These are phyloP conservation scores for Hiodon alosoides DNA, from an alignment of 2,113 vertebrate species.

Conservation along the genomic window DNA sequence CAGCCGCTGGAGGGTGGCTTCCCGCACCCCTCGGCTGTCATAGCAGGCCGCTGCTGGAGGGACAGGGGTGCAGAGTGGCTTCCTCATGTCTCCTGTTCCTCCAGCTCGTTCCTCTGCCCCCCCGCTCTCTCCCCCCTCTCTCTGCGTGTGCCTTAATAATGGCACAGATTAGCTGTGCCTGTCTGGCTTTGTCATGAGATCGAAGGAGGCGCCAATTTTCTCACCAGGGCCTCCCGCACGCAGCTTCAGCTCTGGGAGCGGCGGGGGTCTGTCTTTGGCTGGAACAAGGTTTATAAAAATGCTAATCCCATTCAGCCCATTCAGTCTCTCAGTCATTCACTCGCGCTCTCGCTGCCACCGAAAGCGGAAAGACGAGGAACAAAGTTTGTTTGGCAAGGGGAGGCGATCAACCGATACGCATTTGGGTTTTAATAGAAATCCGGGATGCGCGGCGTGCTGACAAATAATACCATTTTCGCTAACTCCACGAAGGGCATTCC, in stretches of 20 bases:
- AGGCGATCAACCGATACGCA: slow-evolving; percentile 27
- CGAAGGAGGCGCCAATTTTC: slow-evolving; percentile 28
- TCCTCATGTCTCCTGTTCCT: neutral
- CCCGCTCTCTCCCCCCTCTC: neutral
- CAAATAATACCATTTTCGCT: slow-evolving; percentile 4
- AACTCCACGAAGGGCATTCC: neutral
- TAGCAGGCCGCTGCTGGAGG: no score
- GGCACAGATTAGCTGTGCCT: slow-evolving; percentile 14
- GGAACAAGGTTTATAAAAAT: slow-evolving; percentile 37
- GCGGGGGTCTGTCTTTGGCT: slow-evolving; percentile 11
- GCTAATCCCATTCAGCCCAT: slow-evolving; percentile 35
- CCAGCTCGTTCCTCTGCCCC: neutral
- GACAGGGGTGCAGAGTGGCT: slow-evolving; percentile 11
- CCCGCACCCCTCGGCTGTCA: no score
- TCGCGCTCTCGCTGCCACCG: slow-evolving; percentile 21
- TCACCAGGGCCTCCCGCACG: slow-evolving; percentile 18
- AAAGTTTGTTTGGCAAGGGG: slow-evolving; percentile 30
- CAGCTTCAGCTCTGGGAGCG: neutral
- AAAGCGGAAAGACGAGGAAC: slow-evolving; percentile 27
- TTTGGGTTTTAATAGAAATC: slow-evolving; percentile 25
- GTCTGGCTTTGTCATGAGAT: slow-evolving; percentile 13
- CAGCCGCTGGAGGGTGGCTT: no score
- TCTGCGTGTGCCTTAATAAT: neutral
- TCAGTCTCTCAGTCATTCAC: slow-evolving; percentile 31
- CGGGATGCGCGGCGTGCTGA: neutral